Evolutionary conservation across 2,113 vertebrate genomes (phyloP), one percentile per base, ranked within the genome.

Genomic region (Spea bombifrons): DNA sequence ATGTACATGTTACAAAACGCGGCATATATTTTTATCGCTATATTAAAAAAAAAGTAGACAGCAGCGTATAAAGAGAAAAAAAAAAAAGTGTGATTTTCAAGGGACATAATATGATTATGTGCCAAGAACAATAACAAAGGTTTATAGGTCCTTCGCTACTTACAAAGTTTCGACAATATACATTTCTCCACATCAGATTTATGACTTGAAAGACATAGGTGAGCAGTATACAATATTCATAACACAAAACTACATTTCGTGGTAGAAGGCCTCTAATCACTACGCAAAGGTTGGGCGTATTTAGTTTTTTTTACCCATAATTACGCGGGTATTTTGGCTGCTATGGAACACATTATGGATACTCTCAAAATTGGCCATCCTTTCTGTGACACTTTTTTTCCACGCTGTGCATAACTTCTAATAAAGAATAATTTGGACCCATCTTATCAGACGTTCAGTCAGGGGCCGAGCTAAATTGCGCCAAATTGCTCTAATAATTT

Each of bases 51-150:
- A 73, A 64, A 68, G 52, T 74, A 80, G 64, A 74, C 64, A 74
- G 43, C 44, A 7, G 48, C 46, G 49, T 49, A 80, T 67, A 80
- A 80, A 68, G 50, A 44, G 49, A 72, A 52, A 65, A 52, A 57
- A n/a, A 30, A 30, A 73, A 80, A 74, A n/a, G 52, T 80, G 64
- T 48, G 53, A 74, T 80, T 67, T 80, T 80, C 64, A 15, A 68
- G 71, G 78, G 71, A 80, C 57, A 80, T 74, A 68, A 73, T 74
- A 80, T 74, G 78, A 66, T 80, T 73, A 74, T 50, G 61, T 68
- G 77, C 78, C 71, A 80, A 80, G 65, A 74, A 80, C 78, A 80
- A 80, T 80, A 67, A 74, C 53, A 45, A 3, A 46, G 30, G 4
- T 80, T 80, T 73, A 80, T 74, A 61, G 71, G 73, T 15, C 78